phyloP scores from a whole-genome alignment of 2,888 invertebrate species.

The Caenorhabditis macrosperma region DNA sequence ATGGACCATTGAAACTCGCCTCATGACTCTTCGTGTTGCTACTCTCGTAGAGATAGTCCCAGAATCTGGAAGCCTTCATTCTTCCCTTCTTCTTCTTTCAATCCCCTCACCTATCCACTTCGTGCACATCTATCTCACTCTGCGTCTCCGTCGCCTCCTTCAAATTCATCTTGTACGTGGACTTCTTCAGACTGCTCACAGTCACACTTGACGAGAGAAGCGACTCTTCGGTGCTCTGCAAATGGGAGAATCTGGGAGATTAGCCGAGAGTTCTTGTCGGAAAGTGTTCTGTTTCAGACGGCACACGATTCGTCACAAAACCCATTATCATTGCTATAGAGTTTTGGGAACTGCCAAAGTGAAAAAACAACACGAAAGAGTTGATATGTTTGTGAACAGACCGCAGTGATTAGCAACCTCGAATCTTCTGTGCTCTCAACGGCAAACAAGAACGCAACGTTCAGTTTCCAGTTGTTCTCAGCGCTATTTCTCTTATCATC shows the following conservation, averaged over 20 bases:
- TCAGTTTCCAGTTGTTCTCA: no score
- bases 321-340: no score
- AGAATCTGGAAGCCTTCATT: conserved; percentile 32
- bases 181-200: conserved; percentile 29
- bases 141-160: conserved; percentile 40
- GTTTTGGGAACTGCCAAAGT: no score
- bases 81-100: neutral
- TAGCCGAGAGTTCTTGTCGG: no score
- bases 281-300: no score
- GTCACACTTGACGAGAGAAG: conserved; percentile 34
- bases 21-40: neutral
- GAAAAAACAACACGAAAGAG: no score
- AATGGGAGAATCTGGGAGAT: neutral
- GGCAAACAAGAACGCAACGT: no score
- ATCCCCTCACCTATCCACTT: conserved; percentile 39
- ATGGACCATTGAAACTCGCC: neutral
- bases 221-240: conserved; percentile 42
- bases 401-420: no score
- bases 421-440: no score
- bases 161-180: conserved; percentile 1
- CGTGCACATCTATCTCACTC: conserved; percentile 41
- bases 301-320: no score
- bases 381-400: no score
- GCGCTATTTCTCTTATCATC: no score
- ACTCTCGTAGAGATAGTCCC: conserved; percentile 55